phyloP scores from a whole-genome alignment of 2,113 vertebrate genomes.

The Prinia subflava region DNA sequence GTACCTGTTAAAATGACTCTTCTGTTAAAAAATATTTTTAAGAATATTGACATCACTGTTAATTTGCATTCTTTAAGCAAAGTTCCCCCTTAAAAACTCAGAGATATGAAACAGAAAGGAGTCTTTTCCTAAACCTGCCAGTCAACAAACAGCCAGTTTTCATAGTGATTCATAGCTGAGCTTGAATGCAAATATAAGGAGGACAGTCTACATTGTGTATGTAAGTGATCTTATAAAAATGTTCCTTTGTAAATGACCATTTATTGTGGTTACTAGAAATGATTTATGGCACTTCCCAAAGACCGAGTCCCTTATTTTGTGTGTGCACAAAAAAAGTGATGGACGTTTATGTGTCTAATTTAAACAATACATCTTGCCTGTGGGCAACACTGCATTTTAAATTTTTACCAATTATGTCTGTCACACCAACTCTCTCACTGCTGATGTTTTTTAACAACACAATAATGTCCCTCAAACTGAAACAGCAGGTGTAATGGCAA shows the following conservation, averaged over 20 bases:
- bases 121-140: not conserved
- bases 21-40: not conserved
- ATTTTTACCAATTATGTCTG: not conserved
- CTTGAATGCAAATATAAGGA: not conserved
- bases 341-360: not conserved
- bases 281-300: not conserved
- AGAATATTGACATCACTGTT: not conserved
- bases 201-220: not conserved
- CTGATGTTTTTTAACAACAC: not conserved
- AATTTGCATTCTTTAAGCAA: not conserved
- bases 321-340: not conserved
- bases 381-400: not conserved
- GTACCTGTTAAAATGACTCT: not conserved
- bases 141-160: not conserved
- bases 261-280: not conserved
- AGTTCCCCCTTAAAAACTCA: fast-evolving
- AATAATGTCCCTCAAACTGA: not conserved
- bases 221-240: not conserved
- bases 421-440: not conserved
- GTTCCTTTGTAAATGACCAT: not conserved
- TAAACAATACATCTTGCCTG: fast-evolving
- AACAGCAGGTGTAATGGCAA: not conserved
- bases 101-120: not conserved
- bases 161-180: not conserved
- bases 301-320: not conserved